phyloP scores from a whole-genome alignment of 2,797 vertebrate genomes.

The Telmatherina bonti region DNA sequence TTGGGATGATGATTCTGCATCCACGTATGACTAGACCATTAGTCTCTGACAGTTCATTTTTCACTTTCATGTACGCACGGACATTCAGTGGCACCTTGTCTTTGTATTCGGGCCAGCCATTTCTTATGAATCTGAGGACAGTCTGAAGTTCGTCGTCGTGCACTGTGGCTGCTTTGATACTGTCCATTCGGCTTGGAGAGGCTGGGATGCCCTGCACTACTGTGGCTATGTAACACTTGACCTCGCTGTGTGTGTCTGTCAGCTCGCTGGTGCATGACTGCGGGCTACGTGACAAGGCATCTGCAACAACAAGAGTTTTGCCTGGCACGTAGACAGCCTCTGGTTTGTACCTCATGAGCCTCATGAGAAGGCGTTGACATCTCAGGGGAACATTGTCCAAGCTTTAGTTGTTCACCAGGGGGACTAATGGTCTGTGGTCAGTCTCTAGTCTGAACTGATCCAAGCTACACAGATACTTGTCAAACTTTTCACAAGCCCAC shows the following conservation, averaged over 20 bases:
- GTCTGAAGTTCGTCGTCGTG: neutral
- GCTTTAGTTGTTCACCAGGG: neutral
- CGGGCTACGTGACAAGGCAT: neutral
- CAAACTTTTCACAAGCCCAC: too few species aligned
- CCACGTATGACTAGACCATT: neutral
- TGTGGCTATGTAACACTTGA: neutral
- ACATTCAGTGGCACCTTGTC: neutral
- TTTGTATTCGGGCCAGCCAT: neutral
- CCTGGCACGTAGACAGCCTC: neutral
- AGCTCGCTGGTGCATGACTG: neutral
- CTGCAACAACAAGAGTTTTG: neutral
- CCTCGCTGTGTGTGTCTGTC: neutral
- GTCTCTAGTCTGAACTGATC: neutral
- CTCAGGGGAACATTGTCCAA: neutral
- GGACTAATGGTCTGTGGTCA: neutral
- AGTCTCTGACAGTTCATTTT: neutral
- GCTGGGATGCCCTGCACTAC: neutral
- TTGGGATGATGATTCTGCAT: neutral
- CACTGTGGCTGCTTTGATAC: neutral
- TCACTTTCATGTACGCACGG: neutral
- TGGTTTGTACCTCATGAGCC: neutral
- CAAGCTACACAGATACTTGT: too few species aligned
- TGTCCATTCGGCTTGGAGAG: neutral
- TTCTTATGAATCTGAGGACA: neutral
- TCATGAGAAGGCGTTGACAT: too few species aligned